Conservation (phyloP, 2,113 vertebrate species). For the Serinus canaria region DNA sequence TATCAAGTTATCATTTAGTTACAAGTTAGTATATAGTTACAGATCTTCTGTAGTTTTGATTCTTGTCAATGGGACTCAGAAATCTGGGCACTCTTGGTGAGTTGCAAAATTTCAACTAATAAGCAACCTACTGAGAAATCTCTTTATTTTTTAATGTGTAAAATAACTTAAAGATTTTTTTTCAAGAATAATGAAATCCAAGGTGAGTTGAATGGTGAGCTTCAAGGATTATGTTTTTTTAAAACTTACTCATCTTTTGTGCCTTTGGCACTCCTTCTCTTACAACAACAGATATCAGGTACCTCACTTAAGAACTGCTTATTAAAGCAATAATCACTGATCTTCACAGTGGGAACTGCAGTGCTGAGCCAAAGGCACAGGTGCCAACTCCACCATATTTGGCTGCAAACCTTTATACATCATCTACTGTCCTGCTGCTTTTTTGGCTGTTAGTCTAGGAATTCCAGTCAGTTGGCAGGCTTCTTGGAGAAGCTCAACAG, state of each 20-base stretch:
- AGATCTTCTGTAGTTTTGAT: neutral
- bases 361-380: constrained; percentile 42
- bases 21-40: too few relatives aligned
- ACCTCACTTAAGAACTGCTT: constrained; percentile 73
- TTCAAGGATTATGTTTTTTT: neutral
- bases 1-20: neutral
- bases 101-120: constrained; percentile 5
- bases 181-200: neutral
- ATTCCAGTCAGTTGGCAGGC: constrained; percentile 27
- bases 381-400: constrained; percentile 57
- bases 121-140: neutral
- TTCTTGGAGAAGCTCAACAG: constrained; percentile 16
- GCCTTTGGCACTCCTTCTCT: constrained; percentile 61
- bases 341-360: constrained; percentile 68
- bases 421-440: constrained; percentile 54
- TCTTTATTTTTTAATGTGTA: neutral
- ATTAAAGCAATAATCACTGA: constrained; percentile 69
- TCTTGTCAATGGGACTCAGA: neutral
- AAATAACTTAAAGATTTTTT: neutral
- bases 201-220: neutral
- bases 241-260: constrained; percentile 24
- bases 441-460: constrained; percentile 7
- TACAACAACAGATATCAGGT: constrained; percentile 70
- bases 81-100: neutral
- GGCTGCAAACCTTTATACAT: constrained; percentile 43